Evolutionary conservation across 2,113 vertebrate species (phyloP), one percentile per base, ranked within the genome.

Genomic region (Microtus pennsylvanicus): DNA sequence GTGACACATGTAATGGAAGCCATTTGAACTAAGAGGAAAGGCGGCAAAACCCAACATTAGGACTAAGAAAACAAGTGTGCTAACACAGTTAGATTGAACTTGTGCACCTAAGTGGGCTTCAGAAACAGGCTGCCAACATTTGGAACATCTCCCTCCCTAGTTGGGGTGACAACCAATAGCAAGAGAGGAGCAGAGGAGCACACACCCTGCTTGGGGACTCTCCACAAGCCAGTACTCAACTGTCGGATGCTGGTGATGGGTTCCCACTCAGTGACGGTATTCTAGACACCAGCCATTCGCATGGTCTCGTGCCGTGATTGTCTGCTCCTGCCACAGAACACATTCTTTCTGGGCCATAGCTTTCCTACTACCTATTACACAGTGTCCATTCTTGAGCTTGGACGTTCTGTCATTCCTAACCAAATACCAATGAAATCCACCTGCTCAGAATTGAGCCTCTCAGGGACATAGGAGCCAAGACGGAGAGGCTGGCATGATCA

Each of bases 1-100:
- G 5, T 63, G 50, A 65, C 14, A 7, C 69, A 75, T 12, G 12
- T 70, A 82, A 89, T 5, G 70, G 78, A 90, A 85, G 38, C 61
- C 47, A 9, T 28, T 90, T 82, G 69, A 75, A 91, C 72, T 69
- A 58, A 75, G 45, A 35, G 89, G 61, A 91, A 93, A 94, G 58
- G 38, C 42, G 75, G 69, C 58, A 80, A 24, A 77, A 30, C 58
- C 3, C 7, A 85, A 69, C 52, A 50, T 30, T 14, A 94, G 81
- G 77, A 55, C 75, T 76, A 72, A 88, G 47, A 88, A 89, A 87
- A 63, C 76, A 67, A 90, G 17, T 5, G 13, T 2, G 3, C 67
- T 69, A 75, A 42, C 55, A 80, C 12, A 76, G 45, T 86, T 50
- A 38, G 17, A 42, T 33, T 87, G 83, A 65, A 77, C 55, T 91